Base-by-base conservation (phyloP, 1,140 invertebrate species). In the Elysia chlorotica region DNA sequence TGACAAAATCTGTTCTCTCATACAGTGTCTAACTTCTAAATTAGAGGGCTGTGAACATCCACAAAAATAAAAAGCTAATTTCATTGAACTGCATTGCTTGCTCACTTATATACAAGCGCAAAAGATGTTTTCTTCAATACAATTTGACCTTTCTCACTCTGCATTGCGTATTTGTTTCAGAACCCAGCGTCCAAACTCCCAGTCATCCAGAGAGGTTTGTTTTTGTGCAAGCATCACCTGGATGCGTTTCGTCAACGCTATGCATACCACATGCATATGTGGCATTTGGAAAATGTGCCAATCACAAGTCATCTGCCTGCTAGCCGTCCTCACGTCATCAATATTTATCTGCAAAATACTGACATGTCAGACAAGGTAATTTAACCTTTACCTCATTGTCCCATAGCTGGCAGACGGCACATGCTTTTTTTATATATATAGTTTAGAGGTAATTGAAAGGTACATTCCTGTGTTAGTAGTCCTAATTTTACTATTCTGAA, bases 221-320 rank as follows among this genome's bases (percentile, higher is more conserved):
- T 96, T 10, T 84, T 98, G 31, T 87, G 97, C 14, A 94, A 96
- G 84, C 96, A 95, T 5, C 96, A 98, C 87, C 89, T 98, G 75
- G 96, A 97, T 86, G 95, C 94, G 2, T 97, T 97, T 84, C 90
- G 94, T 66, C 91, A 93, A 78, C 92, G 93, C 87, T 92, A 89
- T 76, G 85, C 83, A 0, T 88, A 82, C 68, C 85, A 86, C 66
- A 68, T 88, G 48, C 79, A 85, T 33, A 82, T 79, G 69, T 86
- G 83, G 94, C 92, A 93, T 21, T 88, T 97, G 41, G 93, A 94
- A 80, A 93, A 93, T 2, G 90, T 91, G 78, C 92, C 92, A 10
- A 91, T 95, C n/a, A 90, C 90, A 2, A 88, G 54, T 91, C 92
- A 86, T 90, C 93, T 84, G 89, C 89, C 92, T 91, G 92, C 36